Evolutionary conservation across 2,797 vertebrate genomes (phyloP).

Genomic region (Centroberyx gerrardi): DNA sequence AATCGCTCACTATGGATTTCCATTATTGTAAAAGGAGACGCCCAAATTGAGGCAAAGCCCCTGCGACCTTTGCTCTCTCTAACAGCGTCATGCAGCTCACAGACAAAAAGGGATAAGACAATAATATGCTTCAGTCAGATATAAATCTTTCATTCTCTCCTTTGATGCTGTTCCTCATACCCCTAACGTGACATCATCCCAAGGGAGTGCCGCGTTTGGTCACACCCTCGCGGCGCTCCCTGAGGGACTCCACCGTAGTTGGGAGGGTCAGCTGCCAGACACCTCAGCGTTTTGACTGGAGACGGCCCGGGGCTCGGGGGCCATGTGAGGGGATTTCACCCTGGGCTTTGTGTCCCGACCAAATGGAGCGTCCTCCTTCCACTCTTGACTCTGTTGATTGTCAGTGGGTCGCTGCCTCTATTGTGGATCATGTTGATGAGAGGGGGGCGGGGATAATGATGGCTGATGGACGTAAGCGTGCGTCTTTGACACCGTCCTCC

Average conservation of each 20-base stretch:
- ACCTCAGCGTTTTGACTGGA: slow-evolving; percentile 40
- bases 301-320: slow-evolving; percentile 38
- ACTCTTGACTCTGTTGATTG: slow-evolving; percentile 52
- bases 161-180: slow-evolving; percentile 55
- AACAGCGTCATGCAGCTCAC: slow-evolving; percentile 56
- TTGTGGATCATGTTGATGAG: slow-evolving; percentile 61
- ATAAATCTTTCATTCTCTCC: slow-evolving; percentile 72
- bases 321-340: slow-evolving; percentile 52
- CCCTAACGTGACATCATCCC: slow-evolving; percentile 62
- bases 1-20: slow-evolving; percentile 62
- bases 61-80: slow-evolving; percentile 60
- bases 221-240: slow-evolving; percentile 45
- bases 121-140: slow-evolving; percentile 56
- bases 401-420: slow-evolving; percentile 67
- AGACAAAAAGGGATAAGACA: slow-evolving; percentile 47
- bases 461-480: slow-evolving; percentile 15
- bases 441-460: slow-evolving; percentile 35
- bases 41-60: slow-evolving; percentile 40
- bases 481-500: slow-evolving; percentile 8
- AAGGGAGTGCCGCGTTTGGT: slow-evolving; percentile 61
- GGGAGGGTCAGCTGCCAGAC: slow-evolving; percentile 73
- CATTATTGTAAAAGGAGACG: slow-evolving; percentile 61
- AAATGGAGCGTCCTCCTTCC: slow-evolving; percentile 61
- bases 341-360: slow-evolving; percentile 49
- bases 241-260: slow-evolving; percentile 59